phyloP scores from a whole-genome alignment of 2,888 invertebrate genomes.

The Oxystoma pomonae region DNA sequence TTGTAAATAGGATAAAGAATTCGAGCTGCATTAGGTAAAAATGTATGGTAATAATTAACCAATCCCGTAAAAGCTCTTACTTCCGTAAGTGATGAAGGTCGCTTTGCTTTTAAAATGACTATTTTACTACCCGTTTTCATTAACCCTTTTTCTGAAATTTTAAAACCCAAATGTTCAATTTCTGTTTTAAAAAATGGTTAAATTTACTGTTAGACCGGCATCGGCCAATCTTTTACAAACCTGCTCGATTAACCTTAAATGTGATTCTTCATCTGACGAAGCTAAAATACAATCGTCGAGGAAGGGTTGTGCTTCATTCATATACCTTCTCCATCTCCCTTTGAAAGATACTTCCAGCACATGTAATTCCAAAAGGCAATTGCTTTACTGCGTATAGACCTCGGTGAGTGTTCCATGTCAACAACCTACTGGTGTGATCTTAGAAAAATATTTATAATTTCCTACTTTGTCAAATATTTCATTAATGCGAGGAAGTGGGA shows the following conservation, averaged over 20 bases:
- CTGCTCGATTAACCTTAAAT: neutral
- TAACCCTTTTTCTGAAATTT: neutral
- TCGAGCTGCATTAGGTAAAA: constrained; percentile 11
- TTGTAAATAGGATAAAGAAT: constrained; percentile 18
- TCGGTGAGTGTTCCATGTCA: constrained; percentile 34
- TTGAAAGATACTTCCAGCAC: constrained; percentile 40
- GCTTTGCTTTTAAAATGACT: neutral
- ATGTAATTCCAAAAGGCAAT: constrained; percentile 40
- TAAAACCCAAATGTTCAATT: too few species aligned
- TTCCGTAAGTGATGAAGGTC: constrained; percentile 14
- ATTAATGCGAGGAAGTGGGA: constrained; percentile 30
- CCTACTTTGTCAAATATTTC: constrained; percentile 29
- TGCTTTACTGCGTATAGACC: too few species aligned
- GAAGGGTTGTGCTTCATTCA: constrained; percentile 31
- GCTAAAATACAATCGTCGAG: constrained; percentile 4
- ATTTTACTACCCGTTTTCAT: neutral
- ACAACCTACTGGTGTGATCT: constrained; percentile 29
- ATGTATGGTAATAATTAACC: constrained; percentile 22
- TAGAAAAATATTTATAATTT: constrained; percentile 28
- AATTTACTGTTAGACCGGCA: too few species aligned
- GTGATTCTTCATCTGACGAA: neutral
- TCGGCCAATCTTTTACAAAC: neutral
- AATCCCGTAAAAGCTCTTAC: constrained; percentile 16
- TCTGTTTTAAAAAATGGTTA: too few species aligned
- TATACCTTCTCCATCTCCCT: constrained; percentile 35